Evolutionary conservation across 2,888 invertebrate species (phyloP), one percentile per base, ranked within the genome.

Genomic region (Corythucha ciliata): DNA sequence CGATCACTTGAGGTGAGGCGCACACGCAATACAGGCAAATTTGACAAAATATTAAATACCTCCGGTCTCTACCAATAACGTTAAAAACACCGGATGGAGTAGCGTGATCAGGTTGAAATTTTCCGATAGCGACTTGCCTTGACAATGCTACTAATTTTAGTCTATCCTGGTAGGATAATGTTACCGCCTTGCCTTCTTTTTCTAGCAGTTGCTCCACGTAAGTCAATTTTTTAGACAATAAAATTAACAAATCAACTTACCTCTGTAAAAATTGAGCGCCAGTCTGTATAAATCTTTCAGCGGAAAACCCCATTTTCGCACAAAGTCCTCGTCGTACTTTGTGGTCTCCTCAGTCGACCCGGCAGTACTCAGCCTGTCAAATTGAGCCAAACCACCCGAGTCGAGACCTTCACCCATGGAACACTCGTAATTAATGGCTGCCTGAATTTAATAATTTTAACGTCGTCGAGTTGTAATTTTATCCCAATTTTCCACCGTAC

Each of bases 171-270:
- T 96, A 97, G 39, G 90, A 88, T 55, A 94, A 74, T 65, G 92
- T 91, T 41, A 96, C 76, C 2, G 93, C 96, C 73, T 94, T 96
- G n/a, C 94, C 94, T 71, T 91, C 88, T 72, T 96, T 94, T 68
- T 96, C 96, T 94, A 69, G 14, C 74, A 46, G 24, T 7, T 7
- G 21, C 6, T 46, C 4, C 12, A 36, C 10, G 21, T 24, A 52
- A 2, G 21, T 16, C 25, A 25, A 32, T 46, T 26, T 22, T 20
- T 34, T 25, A 21, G 21, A 41, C 18, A 44, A 24, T 34, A 41
- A 36, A 4, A 27, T 4, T 16, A 25, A 42, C 10, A 27, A 12
- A 33, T 44, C 26, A 44, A 37, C 52, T 61, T 75, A 93, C 94
- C 94, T 83, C 91, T 93, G 67, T 91, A 94, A 72, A 93, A 96